A percentile compares a stretch with the other conserved stretches of the same genome.
Evolutionary conservation across 2,797 vertebrate genomes (phyloP).

Genomic region (Diplodus puntazzo): DNA sequence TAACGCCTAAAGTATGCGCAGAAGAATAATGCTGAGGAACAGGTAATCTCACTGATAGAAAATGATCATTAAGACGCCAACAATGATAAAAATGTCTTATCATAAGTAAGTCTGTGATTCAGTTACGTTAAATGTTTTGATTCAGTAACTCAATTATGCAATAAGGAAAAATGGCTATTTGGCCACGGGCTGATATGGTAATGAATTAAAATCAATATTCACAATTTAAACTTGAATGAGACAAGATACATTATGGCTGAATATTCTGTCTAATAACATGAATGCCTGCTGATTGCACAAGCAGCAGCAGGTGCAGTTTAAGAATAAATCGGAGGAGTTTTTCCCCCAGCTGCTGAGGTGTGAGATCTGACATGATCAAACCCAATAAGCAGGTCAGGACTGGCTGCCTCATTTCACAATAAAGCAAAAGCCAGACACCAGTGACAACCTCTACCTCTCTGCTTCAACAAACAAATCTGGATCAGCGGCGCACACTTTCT

Average conservation of each 20-base stretch:
- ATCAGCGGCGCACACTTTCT: slow-evolving; percentile 18
- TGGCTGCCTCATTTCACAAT: slow-evolving; percentile 47
- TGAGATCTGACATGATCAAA: slow-evolving; percentile 59
- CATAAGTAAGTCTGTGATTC: slow-evolving; percentile 3
- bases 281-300: slow-evolving; percentile 30
- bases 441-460: slow-evolving; percentile 38
- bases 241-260: slow-evolving; percentile 31
- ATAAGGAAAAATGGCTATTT: slow-evolving; percentile 11
- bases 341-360: slow-evolving; percentile 40
- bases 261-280: slow-evolving; percentile 26
- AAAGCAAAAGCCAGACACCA: slow-evolving; percentile 29
- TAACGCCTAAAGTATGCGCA: not conserved
- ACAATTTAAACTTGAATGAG: slow-evolving; percentile 17
- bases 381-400: slow-evolving; percentile 57
- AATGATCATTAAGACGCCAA: slow-evolving; percentile 4
- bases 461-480: slow-evolving; percentile 45
- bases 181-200: not conserved
- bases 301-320: slow-evolving; percentile 47
- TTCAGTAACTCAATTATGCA: slow-evolving; percentile 18
- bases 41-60: not conserved
- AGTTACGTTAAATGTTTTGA: slow-evolving; percentile 28
- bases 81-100: not conserved
- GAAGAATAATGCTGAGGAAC: not conserved
- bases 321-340: slow-evolving; percentile 26
- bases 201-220: slow-evolving; percentile 45